phyloP scores from a whole-genome alignment of 2,113 vertebrate genomes.

The Sander vitreus region DNA sequence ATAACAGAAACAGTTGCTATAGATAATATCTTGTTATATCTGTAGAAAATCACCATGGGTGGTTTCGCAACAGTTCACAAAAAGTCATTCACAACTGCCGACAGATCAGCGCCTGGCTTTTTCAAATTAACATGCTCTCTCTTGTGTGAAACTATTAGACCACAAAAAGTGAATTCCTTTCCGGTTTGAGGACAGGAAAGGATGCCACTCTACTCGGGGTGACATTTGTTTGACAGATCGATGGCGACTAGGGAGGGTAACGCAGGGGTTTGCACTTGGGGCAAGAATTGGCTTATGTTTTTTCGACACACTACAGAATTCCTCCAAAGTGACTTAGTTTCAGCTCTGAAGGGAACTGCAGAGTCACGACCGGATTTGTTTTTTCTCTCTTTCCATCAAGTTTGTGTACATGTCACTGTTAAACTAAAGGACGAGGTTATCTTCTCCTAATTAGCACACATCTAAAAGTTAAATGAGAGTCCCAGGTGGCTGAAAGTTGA shows the following conservation, averaged over 20 bases:
- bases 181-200: conserved; percentile 1
- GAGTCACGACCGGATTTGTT: conserved; percentile 31
- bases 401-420: conserved; percentile 57
- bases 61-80: background rate
- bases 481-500: conserved; percentile 76
- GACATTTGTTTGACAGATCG: conserved; percentile 45
- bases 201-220: conserved; percentile 30
- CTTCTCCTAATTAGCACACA: conserved; percentile 76
- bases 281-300: conserved; percentile 18
- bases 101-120: background rate
- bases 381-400: conserved; percentile 53
- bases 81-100: conserved; percentile 13
- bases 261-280: conserved; percentile 21
- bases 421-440: conserved; percentile 65
- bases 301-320: background rate
- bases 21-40: background rate
- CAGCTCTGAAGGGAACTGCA: conserved; percentile 38
- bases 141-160: conserved; percentile 26
- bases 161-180: conserved; percentile 19
- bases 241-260: conserved; percentile 24
- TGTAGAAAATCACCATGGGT: conserved; percentile 13
- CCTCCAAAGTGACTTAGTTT: conserved; percentile 42
- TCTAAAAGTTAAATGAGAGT: conserved; percentile 83
- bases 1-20: background rate
- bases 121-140: conserved; percentile 8